Evolutionary conservation across 2,113 vertebrate species (phyloP).

Genomic region (Climacteris rufus): DNA sequence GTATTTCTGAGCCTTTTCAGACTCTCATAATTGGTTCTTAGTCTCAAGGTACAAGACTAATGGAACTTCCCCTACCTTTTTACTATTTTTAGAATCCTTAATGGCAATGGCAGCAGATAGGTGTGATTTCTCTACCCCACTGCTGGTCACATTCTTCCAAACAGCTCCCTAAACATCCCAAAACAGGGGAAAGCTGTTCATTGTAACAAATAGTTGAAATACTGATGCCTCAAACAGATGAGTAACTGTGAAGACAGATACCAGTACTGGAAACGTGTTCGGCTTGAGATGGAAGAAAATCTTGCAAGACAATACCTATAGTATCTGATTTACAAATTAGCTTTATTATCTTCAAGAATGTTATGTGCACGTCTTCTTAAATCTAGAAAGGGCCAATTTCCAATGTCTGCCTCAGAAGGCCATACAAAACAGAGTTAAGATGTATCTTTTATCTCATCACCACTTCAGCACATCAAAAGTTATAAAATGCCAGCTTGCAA

Average conservation of each 20-base stretch:
- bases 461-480: neutral
- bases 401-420: neutral
- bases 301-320: neutral
- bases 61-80: neutral
- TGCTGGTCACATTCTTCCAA: neutral
- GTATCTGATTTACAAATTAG: neutral
- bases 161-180: neutral
- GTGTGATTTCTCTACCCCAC: neutral
- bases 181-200: neutral
- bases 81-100: slow-evolving; percentile 4
- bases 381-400: neutral
- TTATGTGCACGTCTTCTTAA: neutral
- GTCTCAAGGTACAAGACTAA: neutral
- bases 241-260: neutral
- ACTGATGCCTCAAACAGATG: neutral
- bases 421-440: neutral
- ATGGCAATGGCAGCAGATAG: slow-evolving; percentile 39
- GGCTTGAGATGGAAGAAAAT: neutral
- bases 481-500: neutral
- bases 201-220: neutral
- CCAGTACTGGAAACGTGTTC: neutral
- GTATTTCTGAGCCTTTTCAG: slow-evolving; percentile 14
- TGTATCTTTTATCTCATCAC: neutral
- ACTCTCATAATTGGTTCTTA: neutral
- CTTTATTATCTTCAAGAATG: neutral